Conservation (phyloP, 2,113 vertebrate genomes). For the Cyanistes caeruleus region DNA sequence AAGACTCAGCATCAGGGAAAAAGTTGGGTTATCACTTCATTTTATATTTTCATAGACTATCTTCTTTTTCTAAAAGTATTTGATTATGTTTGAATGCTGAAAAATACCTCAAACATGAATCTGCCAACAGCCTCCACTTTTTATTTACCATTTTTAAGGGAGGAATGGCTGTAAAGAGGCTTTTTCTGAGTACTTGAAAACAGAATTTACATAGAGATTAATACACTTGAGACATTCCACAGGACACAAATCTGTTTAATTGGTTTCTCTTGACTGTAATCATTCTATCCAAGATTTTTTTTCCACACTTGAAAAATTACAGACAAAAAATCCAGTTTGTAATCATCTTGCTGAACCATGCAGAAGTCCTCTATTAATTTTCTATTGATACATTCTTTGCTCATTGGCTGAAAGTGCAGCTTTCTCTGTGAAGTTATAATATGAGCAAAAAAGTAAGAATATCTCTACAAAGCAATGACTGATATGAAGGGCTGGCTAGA, state of each 20-base stretch:
- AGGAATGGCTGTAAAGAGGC: background rate
- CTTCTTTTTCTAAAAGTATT: background rate
- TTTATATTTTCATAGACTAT: background rate
- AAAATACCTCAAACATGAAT: background rate
- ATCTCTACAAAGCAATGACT: background rate
- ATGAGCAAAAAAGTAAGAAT: background rate
- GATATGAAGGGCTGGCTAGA: background rate
- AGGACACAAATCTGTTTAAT: conserved; percentile 27
- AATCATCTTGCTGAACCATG: conserved; percentile 19
- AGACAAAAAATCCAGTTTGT: background rate
- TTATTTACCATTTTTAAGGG: background rate
- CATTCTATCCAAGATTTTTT: background rate
- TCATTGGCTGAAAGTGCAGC: conserved; percentile 7
- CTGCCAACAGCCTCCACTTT: background rate
- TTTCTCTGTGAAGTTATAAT: background rate
- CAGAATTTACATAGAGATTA: conserved; percentile 27
- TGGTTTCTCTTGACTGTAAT: conserved; percentile 42
- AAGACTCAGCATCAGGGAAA: background rate
- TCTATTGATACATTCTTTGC: background rate
- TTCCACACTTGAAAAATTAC: conserved; percentile 15
- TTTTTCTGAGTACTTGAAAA: conserved; percentile 17
- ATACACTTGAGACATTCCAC: background rate
- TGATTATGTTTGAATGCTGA: background rate
- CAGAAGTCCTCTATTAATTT: background rate
- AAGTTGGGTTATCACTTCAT: background rate